These are phyloP conservation scores for Bovichtus diacanthus DNA, from an alignment of 2,797 vertebrate genomes.

Conservation along the genomic window DNA sequence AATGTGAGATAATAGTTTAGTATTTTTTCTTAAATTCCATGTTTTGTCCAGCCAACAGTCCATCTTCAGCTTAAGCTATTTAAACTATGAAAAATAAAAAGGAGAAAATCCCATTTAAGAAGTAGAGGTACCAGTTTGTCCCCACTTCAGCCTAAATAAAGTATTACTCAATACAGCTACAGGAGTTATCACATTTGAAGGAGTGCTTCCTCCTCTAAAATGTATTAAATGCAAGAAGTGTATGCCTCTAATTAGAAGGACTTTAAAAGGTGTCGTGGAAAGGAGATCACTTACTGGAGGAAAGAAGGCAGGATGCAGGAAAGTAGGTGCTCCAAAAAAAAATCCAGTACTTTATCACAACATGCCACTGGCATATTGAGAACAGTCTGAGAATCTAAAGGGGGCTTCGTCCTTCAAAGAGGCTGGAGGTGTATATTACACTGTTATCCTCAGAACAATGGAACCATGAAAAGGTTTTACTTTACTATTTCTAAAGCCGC, in stretches of 20 bases:
- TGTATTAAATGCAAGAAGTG: not conserved
- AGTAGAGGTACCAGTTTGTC: not conserved
- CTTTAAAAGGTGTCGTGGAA: constrained; percentile 2
- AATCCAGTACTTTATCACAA: constrained; percentile 62
- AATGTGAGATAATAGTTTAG: too few species aligned
- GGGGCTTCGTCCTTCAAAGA: constrained; percentile 51
- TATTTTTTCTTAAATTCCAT: not conserved
- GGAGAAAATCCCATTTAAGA: not conserved
- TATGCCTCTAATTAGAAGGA: not conserved
- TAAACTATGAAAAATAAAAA: not conserved
- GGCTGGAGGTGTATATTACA: constrained; percentile 20
- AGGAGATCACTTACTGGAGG: constrained; percentile 20
- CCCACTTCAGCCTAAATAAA: not conserved
- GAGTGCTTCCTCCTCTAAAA: not conserved
- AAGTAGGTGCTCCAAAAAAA: constrained; percentile 68
- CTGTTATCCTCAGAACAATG: constrained; percentile 50
- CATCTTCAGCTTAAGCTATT: not conserved
- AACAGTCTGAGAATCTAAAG: constrained; percentile 49
- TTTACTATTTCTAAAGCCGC: constrained; percentile 1
- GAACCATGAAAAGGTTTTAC: constrained; percentile 3
- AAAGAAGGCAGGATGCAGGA: constrained; percentile 31
- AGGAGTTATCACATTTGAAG: not conserved
- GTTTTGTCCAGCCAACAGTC: not conserved
- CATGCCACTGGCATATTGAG: constrained; percentile 64
- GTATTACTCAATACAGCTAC: not conserved